Base-by-base conservation (phyloP, 1,140 invertebrate species). In the Monochamus saltuarius region DNA sequence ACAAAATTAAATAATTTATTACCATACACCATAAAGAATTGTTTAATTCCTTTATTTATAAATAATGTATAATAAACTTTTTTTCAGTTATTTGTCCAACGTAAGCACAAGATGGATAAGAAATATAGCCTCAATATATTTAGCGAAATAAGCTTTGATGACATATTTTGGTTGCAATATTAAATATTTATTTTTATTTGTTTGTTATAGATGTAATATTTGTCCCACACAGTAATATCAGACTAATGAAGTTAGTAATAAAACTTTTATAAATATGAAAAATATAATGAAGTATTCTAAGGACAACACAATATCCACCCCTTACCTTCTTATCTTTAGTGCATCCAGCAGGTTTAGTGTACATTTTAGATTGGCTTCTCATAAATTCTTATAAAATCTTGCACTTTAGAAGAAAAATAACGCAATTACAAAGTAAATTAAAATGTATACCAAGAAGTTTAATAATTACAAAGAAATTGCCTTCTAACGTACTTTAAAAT, bases 41-140 rank as follows among this genome's bases (percentile, higher is more conserved):
- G 29, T 37, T 2, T 7, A 59, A 7, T 10, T 22, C 3, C 50
- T 29, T 16, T n/a, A 8, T 56, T 6, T n/a, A 39, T 47, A 38
- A 52, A 14, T 22, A 37, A 39, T 61, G 9, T 62, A n/a, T n/a
- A n/a, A n/a, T n/a, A n/a, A n/a, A n/a, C 60, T 68, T 68, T 67
- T 65, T 77, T 77, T 39, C 69, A 78, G 77, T 78, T 64, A 75
- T 78, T 61, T 78, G 77, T 65, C 77, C 77, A 43, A 78, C 77
- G 65, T 78, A 78, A 74, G 65, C 60, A 38, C 46, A 52, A 52
- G 22, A 36, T 40, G 50, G 54, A 42, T 45, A 29, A 57, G n/a
- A 49, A 13, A 61, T 29, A 67, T 45, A 62, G 50, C 62, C 36
- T 56, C 22, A 45, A 22, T 19, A 17, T 35, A 50, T 56, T 45